phyloP scores from a whole-genome alignment of 2,113 vertebrate species.

The Eudyptes chrysolophus region DNA sequence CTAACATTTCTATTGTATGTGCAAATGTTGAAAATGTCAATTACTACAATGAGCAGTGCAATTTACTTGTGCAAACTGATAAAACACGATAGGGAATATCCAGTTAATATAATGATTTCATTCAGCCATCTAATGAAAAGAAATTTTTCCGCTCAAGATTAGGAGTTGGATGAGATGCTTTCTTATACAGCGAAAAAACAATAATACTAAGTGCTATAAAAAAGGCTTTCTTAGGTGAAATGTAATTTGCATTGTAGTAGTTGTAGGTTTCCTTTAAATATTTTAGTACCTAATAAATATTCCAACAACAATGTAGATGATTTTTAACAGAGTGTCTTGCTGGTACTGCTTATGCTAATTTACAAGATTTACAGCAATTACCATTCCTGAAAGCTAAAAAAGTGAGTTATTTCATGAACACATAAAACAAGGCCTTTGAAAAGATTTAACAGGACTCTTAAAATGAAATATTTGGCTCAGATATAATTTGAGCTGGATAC shows the following conservation, averaged over 20 bases:
- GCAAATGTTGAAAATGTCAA: background rate
- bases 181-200: background rate
- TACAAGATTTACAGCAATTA: conserved; percentile 70
- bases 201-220: background rate
- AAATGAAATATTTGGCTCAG: conserved; percentile 65
- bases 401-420: conserved; percentile 56
- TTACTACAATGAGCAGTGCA: background rate
- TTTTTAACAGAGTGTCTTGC: conserved; percentile 67
- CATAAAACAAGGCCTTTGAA: conserved; percentile 54
- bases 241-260: conserved; percentile 50
- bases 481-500: conserved; percentile 53
- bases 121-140: conserved; percentile 40
- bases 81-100: background rate
- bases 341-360: conserved; percentile 62
- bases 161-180: background rate
- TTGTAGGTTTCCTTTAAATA: conserved; percentile 63
- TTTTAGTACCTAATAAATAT: conserved; percentile 70
- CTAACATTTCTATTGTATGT: background rate
- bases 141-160: background rate
- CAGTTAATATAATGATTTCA: conserved; percentile 3
- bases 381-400: conserved; percentile 57
- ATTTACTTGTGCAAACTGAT: conserved; percentile 19
- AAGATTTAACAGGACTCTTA: conserved; percentile 64
- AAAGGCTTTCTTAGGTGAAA: conserved; percentile 23
- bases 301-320: conserved; percentile 37